These are phyloP conservation scores for Microtus oregoni DNA, from an alignment of 2,113 vertebrate species.

Conservation along the genomic window DNA sequence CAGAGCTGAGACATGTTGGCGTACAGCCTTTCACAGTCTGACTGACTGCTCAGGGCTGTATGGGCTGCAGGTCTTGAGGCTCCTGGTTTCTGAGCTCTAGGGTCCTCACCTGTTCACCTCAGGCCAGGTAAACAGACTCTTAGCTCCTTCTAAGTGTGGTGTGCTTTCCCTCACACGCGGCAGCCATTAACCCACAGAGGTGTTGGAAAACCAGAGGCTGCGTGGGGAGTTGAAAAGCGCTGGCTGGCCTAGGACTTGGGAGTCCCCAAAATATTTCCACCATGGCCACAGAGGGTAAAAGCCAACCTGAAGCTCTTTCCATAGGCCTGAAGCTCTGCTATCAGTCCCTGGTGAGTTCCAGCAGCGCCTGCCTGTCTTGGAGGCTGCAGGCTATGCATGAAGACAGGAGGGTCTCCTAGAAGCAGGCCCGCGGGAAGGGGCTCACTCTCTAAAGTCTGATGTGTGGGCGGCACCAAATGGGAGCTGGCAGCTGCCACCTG, in stretches of 20 bases:
- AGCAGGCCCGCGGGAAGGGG: neutral
- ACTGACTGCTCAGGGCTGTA: too few relatives aligned
- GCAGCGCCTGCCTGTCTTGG: neutral
- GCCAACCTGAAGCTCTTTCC: too few relatives aligned
- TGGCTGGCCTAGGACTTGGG: neutral
- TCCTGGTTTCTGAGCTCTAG: neutral
- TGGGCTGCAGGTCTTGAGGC: neutral
- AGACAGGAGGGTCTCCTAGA: neutral
- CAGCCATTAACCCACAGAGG: neutral
- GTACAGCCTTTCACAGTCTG: neutral
- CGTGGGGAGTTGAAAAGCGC: neutral
- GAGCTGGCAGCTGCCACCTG: neutral
- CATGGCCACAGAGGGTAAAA: neutral
- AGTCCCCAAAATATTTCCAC: too few relatives aligned
- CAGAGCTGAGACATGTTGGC: neutral
- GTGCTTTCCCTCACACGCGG: neutral
- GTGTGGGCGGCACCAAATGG: neutral
- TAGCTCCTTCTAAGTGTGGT: too few relatives aligned
- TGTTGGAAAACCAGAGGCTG: neutral
- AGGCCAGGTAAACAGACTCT: neutral
- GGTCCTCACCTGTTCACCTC: neutral
- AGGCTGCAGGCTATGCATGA: neutral
- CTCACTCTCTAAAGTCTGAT: neutral
- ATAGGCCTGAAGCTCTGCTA: neutral
- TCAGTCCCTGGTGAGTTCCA: fast-evolving